Base-by-base conservation (phyloP, 1,140 invertebrate species). In the Trissolcus basalis region DNA sequence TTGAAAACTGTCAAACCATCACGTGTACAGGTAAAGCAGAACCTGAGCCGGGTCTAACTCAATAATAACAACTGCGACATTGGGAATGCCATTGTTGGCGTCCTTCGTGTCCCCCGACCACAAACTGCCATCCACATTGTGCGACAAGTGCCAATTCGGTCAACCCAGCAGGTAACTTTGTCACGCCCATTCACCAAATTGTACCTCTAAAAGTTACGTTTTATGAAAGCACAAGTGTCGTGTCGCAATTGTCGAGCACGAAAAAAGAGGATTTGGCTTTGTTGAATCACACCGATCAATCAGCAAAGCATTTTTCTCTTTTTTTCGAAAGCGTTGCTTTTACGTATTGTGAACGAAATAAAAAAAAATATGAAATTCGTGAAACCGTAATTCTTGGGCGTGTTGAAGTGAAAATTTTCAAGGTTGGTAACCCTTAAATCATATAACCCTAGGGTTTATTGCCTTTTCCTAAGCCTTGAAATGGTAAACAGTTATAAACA, bases 141-240 rank as follows among this genome's bases (percentile, higher is more conserved):
- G 64, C 63, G 69, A 78, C 76, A 78, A 78, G 69, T 77, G 73
- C 67, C 55, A 76, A 54, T 65, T 72, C 54, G 58, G 14, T 54
- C 63, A 49, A 48, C 63, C 53, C 43, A 55, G 39, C 64, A 69
- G 69, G 69, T 64, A 64, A 61, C 55, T 58, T 65, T 73, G 76
- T 78, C 60, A 69, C 75, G 69, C 75, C 69, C 61, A 64, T 55
- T 55, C 9, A 36, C 48, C 45, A 51, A 61, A 77, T 43, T 56
- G 44, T 60, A 41, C 43, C 67, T 70, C 56, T 59, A 70, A 27
- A 54, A 68, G 58, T 53, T 50, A 15, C 33, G 4, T 15, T 70
- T 49, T 43, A 54, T 13, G 39, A 67, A 63, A 53, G 27, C 51
- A 41, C 51, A 36, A 27, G 35, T 70, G 35, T 61, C 50, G 51